Base-by-base conservation (phyloP, 2,797 vertebrate genomes). In the Champsocephalus esox region DNA sequence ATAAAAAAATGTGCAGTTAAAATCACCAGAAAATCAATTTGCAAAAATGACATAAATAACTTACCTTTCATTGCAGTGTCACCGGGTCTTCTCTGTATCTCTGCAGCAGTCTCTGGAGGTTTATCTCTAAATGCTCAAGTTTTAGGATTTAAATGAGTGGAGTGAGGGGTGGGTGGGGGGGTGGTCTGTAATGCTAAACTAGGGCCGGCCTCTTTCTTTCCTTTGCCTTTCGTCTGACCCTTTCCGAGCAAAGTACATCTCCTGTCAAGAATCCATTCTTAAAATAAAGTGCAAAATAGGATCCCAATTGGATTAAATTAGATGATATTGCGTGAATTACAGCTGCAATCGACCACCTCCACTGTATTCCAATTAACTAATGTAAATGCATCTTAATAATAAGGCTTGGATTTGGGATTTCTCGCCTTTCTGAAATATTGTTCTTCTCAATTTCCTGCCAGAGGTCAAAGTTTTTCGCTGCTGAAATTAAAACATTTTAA, bases 131-230 rank as follows among this genome's bases (percentile, higher is more conserved):
- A 85, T 19, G 82, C 70, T 79, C 68, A 80, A 17, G 84, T 92
- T 92, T 92, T 92, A 87, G 87, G 89, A 92, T 92, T 58, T 92
- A 93, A 93, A 8, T 60, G 70, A 75, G 5, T 12, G 66, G 56
- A 24, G 14, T 5, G 66, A 79, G 81, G 86, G 90, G 87, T 41
- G 88, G 81, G 81, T 86, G 90, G 87, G 41, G 41, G 88, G 81
- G 78, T 73, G 79, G 75, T 64, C 75, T 72, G 86, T 80, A 88
- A 89, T 73, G 87, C 80, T 88, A 89, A 88, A 92, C 90, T 87
- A 74, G 86, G 87, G 52, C 81, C 85, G 51, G 80, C 92, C 93
- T 88, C 81, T 76, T 16, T 68, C 48, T 66, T 55, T 41, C 21
- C 74, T 46, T 43, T 75, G 59, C 66, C 38, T 46, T 38, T 34